Base-by-base conservation (phyloP, 2,113 vertebrate genomes). In the Talpa occidentalis region DNA sequence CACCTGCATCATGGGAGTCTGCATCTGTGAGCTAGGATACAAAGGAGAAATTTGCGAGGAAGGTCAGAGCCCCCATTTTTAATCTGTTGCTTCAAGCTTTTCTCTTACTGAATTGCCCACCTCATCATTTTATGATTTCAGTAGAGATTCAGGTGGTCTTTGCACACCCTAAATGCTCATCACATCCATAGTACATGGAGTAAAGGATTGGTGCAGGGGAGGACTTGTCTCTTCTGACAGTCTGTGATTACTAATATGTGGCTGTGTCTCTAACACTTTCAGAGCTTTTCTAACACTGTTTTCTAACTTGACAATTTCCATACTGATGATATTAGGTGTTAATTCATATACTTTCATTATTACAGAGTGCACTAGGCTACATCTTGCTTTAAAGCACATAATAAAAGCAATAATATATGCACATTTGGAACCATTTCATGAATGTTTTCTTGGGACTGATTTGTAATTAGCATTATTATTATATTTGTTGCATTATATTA, bases 1-100 rank as follows among this genome's bases (percentile, higher is more conserved):
- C 59, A 98, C 99, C 83, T 99, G 99, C 94, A 99, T 99, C 97
- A 99, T 99, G 98, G 99, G 99, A 0, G 96, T 99, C 89, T 99
- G 99, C 97, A 99, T 99, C 95, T 99, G 99, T 77, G 98, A 98
- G 60, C 99, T 99, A 1, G 99, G 99, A 89, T 99, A 99, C 98
- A 99, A 99, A 98, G 99, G 99, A 94, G 98, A 99, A 90, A 99
- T 99, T 96, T 99, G 99, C 69, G 99, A 99, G 77, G 99, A 99
- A 99, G 99, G 99, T 99, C 95, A 96, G 98, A 98, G 54, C 32
- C 22, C 14, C 8, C 76, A 96, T 91, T 80, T 80, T 94, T 64
- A 67, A 86, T 91, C 90, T 92, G 24, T 88, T 77, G 66, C 81
- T 96, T 88, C 67, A 89, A 80, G 47, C 67, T 81, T 94, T 88